phyloP scores from a whole-genome alignment of 2,113 vertebrate genomes.

The Bagarius yarrelli region DNA sequence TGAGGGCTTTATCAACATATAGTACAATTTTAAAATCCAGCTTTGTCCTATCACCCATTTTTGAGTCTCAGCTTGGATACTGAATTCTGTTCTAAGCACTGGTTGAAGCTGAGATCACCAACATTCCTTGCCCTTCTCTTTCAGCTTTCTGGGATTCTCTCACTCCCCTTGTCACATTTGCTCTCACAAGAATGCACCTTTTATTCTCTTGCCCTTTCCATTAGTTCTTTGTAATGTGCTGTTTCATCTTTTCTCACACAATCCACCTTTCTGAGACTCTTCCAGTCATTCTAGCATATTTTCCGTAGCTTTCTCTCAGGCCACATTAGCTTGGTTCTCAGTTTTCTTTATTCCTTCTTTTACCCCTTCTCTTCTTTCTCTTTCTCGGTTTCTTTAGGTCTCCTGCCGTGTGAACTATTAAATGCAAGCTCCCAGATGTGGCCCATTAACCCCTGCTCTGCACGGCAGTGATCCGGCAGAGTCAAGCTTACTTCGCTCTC shows the following conservation, averaged over 20 bases:
- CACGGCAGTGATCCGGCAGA: slow-evolving; percentile 40
- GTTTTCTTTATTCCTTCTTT: slow-evolving; percentile 7
- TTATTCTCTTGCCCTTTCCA: background rate
- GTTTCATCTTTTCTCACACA: background rate
- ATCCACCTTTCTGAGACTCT: background rate
- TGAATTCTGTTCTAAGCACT: slow-evolving; percentile 26
- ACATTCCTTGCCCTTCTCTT: slow-evolving; percentile 42
- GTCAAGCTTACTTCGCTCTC: background rate
- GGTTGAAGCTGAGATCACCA: slow-evolving; percentile 45
- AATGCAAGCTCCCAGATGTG: slow-evolving; percentile 52
- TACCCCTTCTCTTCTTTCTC: slow-evolving; percentile 6
- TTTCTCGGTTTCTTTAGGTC: background rate
- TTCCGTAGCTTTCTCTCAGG: background rate
- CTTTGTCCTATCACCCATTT: slow-evolving; percentile 31
- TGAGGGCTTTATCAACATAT: too few species aligned
- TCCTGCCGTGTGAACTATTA: slow-evolving; percentile 41
- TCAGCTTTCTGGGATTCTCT: slow-evolving; percentile 11
- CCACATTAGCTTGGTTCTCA: background rate
- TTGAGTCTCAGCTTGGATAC: slow-evolving; percentile 48
- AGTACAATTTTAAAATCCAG: background rate
- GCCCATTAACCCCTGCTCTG: slow-evolving; percentile 52
- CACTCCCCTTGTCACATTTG: slow-evolving; percentile 4
- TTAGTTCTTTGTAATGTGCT: background rate
- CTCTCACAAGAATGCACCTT: background rate
- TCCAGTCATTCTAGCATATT: background rate